Conservation (phyloP, 2,797 vertebrate genomes). For the Mastacembelus armatus region DNA sequence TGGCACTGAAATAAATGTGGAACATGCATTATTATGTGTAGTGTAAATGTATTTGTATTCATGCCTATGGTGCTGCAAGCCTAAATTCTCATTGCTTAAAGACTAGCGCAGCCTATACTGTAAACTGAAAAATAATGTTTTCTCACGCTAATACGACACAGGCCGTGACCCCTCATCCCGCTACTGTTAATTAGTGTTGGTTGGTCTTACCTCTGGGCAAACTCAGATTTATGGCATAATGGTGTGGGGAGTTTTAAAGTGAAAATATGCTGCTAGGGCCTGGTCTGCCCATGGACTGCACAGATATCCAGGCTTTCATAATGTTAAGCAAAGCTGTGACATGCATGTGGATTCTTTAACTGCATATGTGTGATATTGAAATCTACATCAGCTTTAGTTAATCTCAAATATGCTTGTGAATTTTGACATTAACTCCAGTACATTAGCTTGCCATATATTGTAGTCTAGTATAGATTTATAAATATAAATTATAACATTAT, state of each 20-base stretch:
- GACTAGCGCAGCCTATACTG: constrained; percentile 59
- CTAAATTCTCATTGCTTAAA: constrained; percentile 63
- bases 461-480: background rate
- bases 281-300: constrained; percentile 38
- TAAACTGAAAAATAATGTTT: constrained; percentile 84
- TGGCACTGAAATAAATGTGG: constrained; percentile 24
- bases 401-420: background rate
- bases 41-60: constrained; percentile 44
- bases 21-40: constrained; percentile 24
- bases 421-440: background rate
- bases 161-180: constrained; percentile 82
- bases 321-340: constrained; percentile 16
- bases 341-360: constrained; percentile 1
- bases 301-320: constrained; percentile 52
- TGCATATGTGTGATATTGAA: background rate
- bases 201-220: constrained; percentile 81
- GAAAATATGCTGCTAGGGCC: constrained; percentile 48
- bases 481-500: background rate
- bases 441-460: background rate
- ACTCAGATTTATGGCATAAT: constrained; percentile 84
- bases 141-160: constrained; percentile 82
- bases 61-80: constrained; percentile 34
- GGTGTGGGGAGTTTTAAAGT: constrained; percentile 69
- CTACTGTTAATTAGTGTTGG: constrained; percentile 84
- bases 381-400: constrained; percentile 3